A percentile compares a stretch with the other conserved stretches of the same genome.
Evolutionary conservation across 2,888 invertebrate genomes (phyloP).

Genomic region (Diaprepes abbreviatus): DNA sequence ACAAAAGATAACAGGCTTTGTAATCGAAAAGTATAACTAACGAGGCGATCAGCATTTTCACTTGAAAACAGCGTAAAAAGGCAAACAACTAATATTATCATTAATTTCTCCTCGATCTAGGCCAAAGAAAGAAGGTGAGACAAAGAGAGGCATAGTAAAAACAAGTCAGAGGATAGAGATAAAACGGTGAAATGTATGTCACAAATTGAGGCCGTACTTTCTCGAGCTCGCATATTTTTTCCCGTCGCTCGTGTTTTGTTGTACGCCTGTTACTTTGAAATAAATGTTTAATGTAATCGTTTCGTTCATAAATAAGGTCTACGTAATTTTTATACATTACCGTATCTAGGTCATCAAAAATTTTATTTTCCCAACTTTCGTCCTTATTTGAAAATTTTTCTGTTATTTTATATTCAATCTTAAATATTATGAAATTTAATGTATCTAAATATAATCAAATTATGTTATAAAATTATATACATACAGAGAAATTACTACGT

Average conservation of each 20-base stretch:
- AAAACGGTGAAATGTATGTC: constrained; percentile 62
- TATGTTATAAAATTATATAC: neutral
- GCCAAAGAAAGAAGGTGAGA: constrained; percentile 65
- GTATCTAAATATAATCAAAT: constrained; percentile 9
- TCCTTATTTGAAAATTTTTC: too few relatives aligned
- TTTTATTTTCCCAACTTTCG: constrained; percentile 27
- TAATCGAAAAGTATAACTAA: constrained; percentile 49
- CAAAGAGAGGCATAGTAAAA: constrained; percentile 56
- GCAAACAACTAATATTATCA: constrained; percentile 48
- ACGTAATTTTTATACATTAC: constrained; percentile 46
- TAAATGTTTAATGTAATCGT: constrained; percentile 43
- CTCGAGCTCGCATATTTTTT: constrained; percentile 54
- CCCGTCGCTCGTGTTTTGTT: constrained; percentile 42
- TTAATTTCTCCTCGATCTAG: constrained; percentile 66
- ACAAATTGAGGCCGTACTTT: constrained; percentile 62
- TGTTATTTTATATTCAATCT: too few relatives aligned
- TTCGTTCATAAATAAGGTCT: constrained; percentile 47
- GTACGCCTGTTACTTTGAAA: constrained; percentile 45
- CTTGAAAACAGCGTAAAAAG: constrained; percentile 46
- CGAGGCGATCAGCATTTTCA: constrained; percentile 45
- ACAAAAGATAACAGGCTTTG: constrained; percentile 38
- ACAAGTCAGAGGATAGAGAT: constrained; percentile 57
- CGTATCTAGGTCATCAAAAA: constrained; percentile 37
- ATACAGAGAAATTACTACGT: constrained; percentile 16
- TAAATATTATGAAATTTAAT: too few relatives aligned